A percentile compares a stretch with the other conserved stretches of the same genome.
phyloP scores from a whole-genome alignment of 2,797 vertebrate genomes.

The Amblyraja radiata region DNA sequence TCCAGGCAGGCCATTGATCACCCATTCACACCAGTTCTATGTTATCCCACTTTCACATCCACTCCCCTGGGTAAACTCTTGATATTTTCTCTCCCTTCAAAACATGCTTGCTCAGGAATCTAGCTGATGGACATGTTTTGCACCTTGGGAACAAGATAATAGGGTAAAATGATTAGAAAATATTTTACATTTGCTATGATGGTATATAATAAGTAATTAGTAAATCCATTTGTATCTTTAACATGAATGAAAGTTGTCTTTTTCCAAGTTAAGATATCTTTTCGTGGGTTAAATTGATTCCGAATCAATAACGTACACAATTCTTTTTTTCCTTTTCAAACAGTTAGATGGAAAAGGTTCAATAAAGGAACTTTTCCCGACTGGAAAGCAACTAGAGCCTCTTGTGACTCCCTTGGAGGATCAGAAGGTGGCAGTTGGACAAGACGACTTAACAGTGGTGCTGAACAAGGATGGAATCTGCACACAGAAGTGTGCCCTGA shows the following conservation, averaged over 20 bases:
- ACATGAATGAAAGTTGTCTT: neutral
- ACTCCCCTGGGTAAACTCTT: neutral
- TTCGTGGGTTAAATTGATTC: conserved; percentile 24
- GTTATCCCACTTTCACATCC: too few species aligned
- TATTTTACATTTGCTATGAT: neutral
- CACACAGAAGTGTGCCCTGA: conserved; percentile 95
- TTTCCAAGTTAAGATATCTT: neutral
- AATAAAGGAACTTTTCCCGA: conserved; percentile 95
- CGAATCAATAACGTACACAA: conserved; percentile 39
- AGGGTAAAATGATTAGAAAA: neutral
- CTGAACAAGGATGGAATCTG: conserved; percentile 89
- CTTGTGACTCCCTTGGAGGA: conserved; percentile 87
- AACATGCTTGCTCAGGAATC: neutral
- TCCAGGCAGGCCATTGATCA: too few species aligned
- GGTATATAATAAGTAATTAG: neutral
- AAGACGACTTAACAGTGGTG: conserved; percentile 94
- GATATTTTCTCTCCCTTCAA: neutral
- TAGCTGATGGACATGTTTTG: neutral
- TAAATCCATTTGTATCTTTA: neutral
- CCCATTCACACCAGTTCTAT: too few species aligned
- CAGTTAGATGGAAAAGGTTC: conserved; percentile 93
- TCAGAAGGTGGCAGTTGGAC: conserved; percentile 92
- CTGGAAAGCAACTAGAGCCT: conserved; percentile 92
- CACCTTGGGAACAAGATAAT: neutral
- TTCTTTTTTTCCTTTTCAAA: conserved; percentile 37